Evolutionary conservation across 1,140 invertebrate genomes (phyloP).

Genomic region (Phocides pigmalion): DNA sequence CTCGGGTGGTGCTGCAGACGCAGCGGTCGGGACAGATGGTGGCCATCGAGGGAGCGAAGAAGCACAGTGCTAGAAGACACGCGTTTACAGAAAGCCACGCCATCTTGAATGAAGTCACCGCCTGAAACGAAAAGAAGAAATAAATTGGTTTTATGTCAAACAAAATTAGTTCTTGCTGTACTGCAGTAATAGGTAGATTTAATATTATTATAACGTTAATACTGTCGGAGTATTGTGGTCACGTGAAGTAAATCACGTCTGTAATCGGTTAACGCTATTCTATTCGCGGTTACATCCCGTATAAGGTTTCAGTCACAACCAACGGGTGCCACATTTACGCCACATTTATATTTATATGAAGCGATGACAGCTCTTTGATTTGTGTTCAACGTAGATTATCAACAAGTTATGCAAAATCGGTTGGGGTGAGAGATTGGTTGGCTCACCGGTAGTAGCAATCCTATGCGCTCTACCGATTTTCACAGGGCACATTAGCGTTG

Average conservation of each 20-base stretch:
- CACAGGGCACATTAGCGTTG: no score
- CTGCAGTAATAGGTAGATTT: neutral
- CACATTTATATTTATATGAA: neutral
- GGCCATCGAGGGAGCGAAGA: constrained; percentile 57
- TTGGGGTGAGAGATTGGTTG: no score
- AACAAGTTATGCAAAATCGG: no score
- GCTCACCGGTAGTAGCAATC: no score
- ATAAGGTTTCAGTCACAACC: constrained; percentile 48
- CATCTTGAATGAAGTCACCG: constrained; percentile 62
- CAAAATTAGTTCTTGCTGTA: neutral
- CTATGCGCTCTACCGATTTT: no score
- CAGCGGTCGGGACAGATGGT: constrained; percentile 71
- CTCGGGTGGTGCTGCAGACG: constrained; percentile 69
- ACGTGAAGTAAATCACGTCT: constrained; percentile 31
- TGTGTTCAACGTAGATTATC: no score
- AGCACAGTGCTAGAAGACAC: constrained; percentile 57
- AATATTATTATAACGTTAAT: constrained; percentile 4
- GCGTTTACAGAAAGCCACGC: constrained; percentile 54
- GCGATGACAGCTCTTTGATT: no score
- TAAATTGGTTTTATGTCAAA: constrained; percentile 17
- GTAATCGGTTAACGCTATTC: constrained; percentile 19
- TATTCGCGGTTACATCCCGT: constrained; percentile 36
- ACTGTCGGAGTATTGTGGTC: constrained; percentile 20
- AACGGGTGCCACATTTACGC: neutral
- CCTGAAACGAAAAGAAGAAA: constrained; percentile 60